Conservation (phyloP, 1,140 invertebrate genomes). For the Heterodera schachtii region DNA sequence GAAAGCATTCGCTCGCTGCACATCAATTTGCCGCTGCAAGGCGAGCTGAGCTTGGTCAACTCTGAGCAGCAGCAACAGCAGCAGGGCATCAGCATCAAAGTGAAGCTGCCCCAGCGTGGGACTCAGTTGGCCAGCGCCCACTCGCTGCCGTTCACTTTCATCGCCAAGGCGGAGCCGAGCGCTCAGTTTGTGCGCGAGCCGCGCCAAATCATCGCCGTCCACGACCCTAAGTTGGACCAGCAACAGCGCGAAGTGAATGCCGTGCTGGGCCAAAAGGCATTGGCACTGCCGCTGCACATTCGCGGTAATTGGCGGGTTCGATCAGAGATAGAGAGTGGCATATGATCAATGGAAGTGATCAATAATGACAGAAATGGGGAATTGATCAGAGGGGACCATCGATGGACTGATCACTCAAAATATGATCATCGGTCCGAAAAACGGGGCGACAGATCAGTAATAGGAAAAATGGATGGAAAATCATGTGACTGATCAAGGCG, state of each 20-base stretch:
- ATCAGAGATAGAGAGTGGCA: too few species aligned
- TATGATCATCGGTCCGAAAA: too few species aligned
- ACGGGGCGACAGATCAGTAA: too few species aligned
- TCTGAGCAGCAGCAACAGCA: conserved; percentile 5
- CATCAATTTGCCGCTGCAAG: conserved; percentile 49
- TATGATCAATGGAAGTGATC: neutral
- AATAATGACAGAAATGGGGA: too few species aligned
- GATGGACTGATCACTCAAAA: neutral
- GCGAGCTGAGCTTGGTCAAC: conserved; percentile 26
- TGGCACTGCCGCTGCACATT: conserved; percentile 18
- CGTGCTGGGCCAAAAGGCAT: conserved; percentile 19
- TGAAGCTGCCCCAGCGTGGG: conserved; percentile 43
- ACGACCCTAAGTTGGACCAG: conserved; percentile 22
- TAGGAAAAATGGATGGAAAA: too few species aligned
- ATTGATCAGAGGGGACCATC: neutral
- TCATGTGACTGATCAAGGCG: too few species aligned
- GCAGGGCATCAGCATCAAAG: conserved; percentile 36
- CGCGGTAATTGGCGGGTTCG: neutral
- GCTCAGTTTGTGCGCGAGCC: conserved; percentile 16
- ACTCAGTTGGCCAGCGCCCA: conserved; percentile 38
- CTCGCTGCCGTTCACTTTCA: conserved; percentile 46
- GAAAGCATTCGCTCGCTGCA: conserved; percentile 41
- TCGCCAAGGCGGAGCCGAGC: conserved; percentile 26
- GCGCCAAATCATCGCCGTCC: conserved; percentile 6
- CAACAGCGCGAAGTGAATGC: conserved; percentile 23